phyloP scores from a whole-genome alignment of 2,797 vertebrate genomes.

The Darevskia mixta region DNA sequence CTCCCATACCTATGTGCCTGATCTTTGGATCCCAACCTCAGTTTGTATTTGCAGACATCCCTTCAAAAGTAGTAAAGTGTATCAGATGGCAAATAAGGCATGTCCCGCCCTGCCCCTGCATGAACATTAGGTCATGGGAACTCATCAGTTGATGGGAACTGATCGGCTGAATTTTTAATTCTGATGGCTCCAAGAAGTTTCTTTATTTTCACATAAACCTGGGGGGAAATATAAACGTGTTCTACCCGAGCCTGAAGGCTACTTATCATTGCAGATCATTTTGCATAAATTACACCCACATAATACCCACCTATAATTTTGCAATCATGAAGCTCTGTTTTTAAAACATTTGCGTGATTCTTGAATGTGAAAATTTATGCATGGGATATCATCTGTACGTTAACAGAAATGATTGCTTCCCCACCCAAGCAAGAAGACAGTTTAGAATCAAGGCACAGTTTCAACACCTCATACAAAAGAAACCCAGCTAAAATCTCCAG shows the following conservation, averaged over 20 bases:
- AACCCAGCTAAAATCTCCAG: not conserved
- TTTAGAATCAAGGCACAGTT: slow-evolving; percentile 4
- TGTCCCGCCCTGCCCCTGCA: not conserved
- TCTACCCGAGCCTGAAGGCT: not conserved
- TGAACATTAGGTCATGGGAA: not conserved
- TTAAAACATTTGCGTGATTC: slow-evolving; percentile 17
- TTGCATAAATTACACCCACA: slow-evolving; percentile 18
- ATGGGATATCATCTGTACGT: slow-evolving; percentile 13
- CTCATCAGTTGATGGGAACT: not conserved
- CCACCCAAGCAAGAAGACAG: slow-evolving; percentile 1
- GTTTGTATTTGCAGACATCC: not conserved
- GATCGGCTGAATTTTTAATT: slow-evolving; percentile 14
- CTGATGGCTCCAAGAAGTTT: not conserved
- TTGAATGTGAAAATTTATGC: not conserved
- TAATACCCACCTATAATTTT: not conserved
- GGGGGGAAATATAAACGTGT: not conserved
- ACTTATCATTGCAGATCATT: slow-evolving; percentile 29
- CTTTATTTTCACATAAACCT: not conserved
- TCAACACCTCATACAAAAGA: not conserved
- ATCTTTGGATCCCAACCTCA: not conserved
- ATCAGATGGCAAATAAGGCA: not conserved
- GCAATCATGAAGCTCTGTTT: slow-evolving; percentile 32
- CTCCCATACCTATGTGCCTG: not conserved
- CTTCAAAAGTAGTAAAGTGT: not conserved
- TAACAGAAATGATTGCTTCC: not conserved